Evolutionary conservation across 1,140 invertebrate genomes (phyloP).

Genomic region (Drosophila navojoa): DNA sequence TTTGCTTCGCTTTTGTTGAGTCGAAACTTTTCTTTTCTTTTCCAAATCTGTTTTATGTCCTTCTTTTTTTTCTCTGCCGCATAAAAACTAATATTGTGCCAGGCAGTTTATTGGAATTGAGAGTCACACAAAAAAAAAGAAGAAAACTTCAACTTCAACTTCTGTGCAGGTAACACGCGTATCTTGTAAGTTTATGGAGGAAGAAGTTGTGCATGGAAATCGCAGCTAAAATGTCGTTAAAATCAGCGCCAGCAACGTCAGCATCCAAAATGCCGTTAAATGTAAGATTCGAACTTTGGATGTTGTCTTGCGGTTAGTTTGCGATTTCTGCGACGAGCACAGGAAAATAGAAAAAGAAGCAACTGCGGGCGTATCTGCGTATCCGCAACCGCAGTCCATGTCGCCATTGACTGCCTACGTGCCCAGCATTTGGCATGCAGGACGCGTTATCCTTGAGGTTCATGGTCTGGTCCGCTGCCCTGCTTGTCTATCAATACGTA

Average conservation of each 20-base stretch:
- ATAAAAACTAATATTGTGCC: slow-evolving; percentile 79
- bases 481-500: slow-evolving; percentile 42
- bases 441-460: slow-evolving; percentile 36
- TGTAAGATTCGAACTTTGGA: slow-evolving; percentile 53
- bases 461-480: slow-evolving; percentile 8
- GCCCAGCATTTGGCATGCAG: slow-evolving; percentile 62
- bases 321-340: slow-evolving; percentile 18
- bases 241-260: slow-evolving; percentile 60
- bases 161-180: slow-evolving; percentile 54
- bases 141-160: slow-evolving; percentile 26
- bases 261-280: slow-evolving; percentile 70
- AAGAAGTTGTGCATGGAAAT: slow-evolving; percentile 55
- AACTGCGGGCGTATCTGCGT: slow-evolving; percentile 22
- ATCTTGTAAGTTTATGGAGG: slow-evolving; percentile 76
- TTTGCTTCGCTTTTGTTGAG: slow-evolving; percentile 38
- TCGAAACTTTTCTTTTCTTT: slow-evolving; percentile 30
- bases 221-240: slow-evolving; percentile 69
- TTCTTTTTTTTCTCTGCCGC: slow-evolving; percentile 43
- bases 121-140: slow-evolving; percentile 15
- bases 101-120: slow-evolving; percentile 75
- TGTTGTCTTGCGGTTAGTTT: slow-evolving; percentile 72
- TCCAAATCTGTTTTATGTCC: slow-evolving; percentile 9
- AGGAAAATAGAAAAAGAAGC: slow-evolving; percentile 13
- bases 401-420: slow-evolving; percentile 56
- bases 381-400: slow-evolving; percentile 43